Percentiles rank a stretch among this genome's conserved stretches.
Conservation (phyloP, 2,888 invertebrate genomes). For the Drosophila anceps region DNA sequence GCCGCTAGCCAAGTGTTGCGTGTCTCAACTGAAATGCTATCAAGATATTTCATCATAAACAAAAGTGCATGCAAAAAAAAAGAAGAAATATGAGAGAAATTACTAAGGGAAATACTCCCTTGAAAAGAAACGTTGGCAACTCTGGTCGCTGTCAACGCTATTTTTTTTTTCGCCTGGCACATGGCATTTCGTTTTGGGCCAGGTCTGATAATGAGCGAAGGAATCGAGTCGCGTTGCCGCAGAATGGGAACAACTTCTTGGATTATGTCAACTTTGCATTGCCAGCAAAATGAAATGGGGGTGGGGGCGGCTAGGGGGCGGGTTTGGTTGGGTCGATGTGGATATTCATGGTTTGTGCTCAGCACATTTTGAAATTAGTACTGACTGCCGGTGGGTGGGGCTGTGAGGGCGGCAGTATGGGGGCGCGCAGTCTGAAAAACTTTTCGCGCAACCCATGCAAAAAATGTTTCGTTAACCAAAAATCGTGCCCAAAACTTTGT, state of each 20-base stretch:
- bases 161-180: constrained; percentile 19
- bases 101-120: background rate
- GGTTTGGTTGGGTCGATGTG: constrained; percentile 1
- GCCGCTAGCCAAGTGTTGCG: constrained; percentile 5
- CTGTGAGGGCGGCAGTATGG: too few species aligned
- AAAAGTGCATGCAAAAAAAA: constrained; percentile 5
- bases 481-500: constrained; percentile 80
- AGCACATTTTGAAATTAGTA: constrained; percentile 61
- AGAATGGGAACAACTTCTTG: constrained; percentile 27
- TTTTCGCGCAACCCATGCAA: constrained; percentile 61
- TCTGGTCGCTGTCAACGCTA: constrained; percentile 27
- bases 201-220: constrained; percentile 47
- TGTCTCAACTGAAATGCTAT: constrained; percentile 7
- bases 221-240: constrained; percentile 7
- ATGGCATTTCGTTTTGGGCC: constrained; percentile 17
- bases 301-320: too few species aligned
- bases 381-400: constrained; percentile 18
- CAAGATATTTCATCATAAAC: constrained; percentile 18
- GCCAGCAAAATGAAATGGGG: constrained; percentile 9
- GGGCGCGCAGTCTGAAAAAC: constrained; percentile 23
- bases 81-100: background rate
- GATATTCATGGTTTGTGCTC: constrained; percentile 38
- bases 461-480: constrained; percentile 75
- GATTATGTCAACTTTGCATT: constrained; percentile 58
- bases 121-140: constrained; percentile 28